Evolutionary conservation across 1,140 invertebrate genomes (phyloP), one percentile per base, ranked within the genome.

Genomic region (Tetranychus urticae): DNA sequence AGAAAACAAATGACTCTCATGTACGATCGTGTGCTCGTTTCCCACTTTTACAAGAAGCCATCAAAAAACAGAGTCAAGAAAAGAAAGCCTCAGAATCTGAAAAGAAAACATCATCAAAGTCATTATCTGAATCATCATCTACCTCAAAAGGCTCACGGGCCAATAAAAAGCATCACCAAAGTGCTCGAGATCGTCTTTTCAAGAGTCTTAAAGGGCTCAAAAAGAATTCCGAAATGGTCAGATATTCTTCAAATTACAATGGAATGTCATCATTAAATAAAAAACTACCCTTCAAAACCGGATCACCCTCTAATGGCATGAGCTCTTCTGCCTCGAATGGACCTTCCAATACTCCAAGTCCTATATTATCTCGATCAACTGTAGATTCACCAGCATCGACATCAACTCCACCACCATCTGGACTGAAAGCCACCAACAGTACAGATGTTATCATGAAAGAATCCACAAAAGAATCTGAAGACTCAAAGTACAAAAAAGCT

Each of bases 121-220:
- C n/a, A n/a, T 10, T 1, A 23, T 4, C 13, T 56, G 48, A 39
- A 42, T 42, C 62, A 46, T 33, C 37, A 55, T 52, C 23, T 36
- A 57, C 0, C 7, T 56, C 14, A 12, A 57, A 35, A 59, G 60
- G 59, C 3, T 60, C 55, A 45, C 59, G 52, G 31, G 63, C 63
- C 54, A 10, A 10, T 42, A 42, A 42, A 10, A 42, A 42, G 10
- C 5, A 42, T 42, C 61, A 60, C 34, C 64, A 65, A 60, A 67
- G 64, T 12, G 59, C 64, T 12, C 50, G 64, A 10, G 66, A 67
- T 35, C 58, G 66, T 23, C 34, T 67, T 1, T 65, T 67, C 33
- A 59, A 62, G 2, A 67, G 63, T 58, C 47, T 67, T 12, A 67
- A 67, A 56, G 64, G 66, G 1, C 45, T 66, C 10, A 57, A 57